Base-by-base conservation (phyloP, 2,113 vertebrate genomes). In the Crotalus tigris region DNA sequence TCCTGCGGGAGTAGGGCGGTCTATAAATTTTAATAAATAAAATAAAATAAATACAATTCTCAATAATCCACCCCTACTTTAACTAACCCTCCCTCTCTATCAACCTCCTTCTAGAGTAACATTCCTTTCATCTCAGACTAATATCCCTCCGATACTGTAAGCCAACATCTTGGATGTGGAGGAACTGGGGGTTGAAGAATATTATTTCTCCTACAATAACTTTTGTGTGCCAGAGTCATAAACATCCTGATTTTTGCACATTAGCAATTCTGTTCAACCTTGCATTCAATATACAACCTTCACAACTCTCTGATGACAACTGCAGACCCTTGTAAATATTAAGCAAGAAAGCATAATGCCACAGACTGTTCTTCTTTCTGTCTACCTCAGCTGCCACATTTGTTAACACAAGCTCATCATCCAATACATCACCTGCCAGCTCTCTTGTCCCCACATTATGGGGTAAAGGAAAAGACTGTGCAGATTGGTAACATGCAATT, bases 341-440 rank as follows among this genome's bases (percentile, higher is more conserved):
- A 33, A 75, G 57, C 69, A 55, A 88, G n/a, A 3, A 10, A 90
- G 33, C 85, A 0, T 15, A 89, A 11, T 92, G 12, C 39, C 92
- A 33, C 88, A 89, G 21, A 4, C 15, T 13, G 23, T 91, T 23
- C 59, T 58, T 91, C 21, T 29, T 91, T 86, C 55, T 8, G 1
- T 85, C 75, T 86, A 33, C 85, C 53, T 3, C 2, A 88, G 17
- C n/a, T 61, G 13, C 17, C 1, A 64, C 12, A 46, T 90, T 86
- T 61, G 88, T 55, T 90, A 85, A 55, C 94, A 92, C 81, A 94
- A 64, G 6, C 13, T 92, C 3, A 11, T 87, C 29, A n/a, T 23
- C 39, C 24, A 0, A 1, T 59, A 59, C 6, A 44, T 49, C 87
- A 85, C 51, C 59, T 85, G 64, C 53, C 46, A 23, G 26, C 19